Evolutionary conservation across 2,797 vertebrate species (phyloP), one percentile per base, ranked within the genome.

Genomic region (Crenichthys baileyi): DNA sequence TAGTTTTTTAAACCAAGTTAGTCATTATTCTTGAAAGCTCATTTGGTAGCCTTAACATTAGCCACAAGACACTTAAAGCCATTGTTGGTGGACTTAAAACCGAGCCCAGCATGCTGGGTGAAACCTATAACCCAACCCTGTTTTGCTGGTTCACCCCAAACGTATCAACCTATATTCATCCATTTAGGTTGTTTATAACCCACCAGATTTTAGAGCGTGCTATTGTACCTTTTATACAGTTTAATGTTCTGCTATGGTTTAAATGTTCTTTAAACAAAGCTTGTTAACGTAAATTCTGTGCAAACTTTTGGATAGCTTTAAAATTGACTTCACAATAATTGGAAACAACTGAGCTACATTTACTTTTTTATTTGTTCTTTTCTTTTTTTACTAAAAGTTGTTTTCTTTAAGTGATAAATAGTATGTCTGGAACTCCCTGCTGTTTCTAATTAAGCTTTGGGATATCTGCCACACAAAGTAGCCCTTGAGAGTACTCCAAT

Each of bases 371-470:
- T 50, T 3, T 50, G 60, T 70, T 39, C 36, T 41, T 73, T 15
- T 15, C 41, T 65, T 68, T 31, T 46, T 70, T 41, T 29, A 46
- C 39, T 63, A 36, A 36, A 36, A 36, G 36, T 36, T 36, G 36
- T 36, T 36, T 36, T 36, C 36, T 36, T 36, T 36, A 36, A 75
- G 63, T 79, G 67, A 24, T 61, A 72, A 80, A 82, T 39, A 63
- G 12, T 26, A 29, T 26, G 5, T 70, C n/a, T 65, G 65, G 26
- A 44, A 73, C 70, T 75, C 22, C n/a, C 31, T 60, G 12, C 22
- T 78, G 36, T 61, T 86, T 84, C 46, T 44, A 31, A 79, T 77
- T 65, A 79, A 84, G 60, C 58, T 44, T 60, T 26, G 2, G 53
- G 24, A 60, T 72, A 31, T 79, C 61, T 11, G 16, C 67, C 60